phyloP scores from a whole-genome alignment of 2,113 vertebrate species.

The Proterorhinus semilunaris region DNA sequence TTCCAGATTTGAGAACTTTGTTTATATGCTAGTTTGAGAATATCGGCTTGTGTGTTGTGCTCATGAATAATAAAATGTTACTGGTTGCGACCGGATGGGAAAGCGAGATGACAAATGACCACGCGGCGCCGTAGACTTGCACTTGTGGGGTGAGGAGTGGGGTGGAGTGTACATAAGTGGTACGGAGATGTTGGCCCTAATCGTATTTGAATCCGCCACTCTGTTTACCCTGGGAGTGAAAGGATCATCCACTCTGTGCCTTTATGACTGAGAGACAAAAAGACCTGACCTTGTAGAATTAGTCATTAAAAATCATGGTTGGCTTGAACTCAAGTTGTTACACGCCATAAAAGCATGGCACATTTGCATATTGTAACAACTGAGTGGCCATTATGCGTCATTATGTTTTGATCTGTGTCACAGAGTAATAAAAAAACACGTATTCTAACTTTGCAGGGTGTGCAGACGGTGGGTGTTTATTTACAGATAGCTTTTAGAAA shows the following conservation, averaged over 20 bases:
- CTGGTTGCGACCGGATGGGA: too few species aligned
- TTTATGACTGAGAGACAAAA: constrained; percentile 1
- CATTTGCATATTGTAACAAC: constrained; percentile 1
- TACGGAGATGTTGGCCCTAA: constrained; percentile 26
- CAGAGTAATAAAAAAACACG: not conserved
- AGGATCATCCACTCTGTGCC: constrained; percentile 37
- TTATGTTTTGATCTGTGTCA: not conserved
- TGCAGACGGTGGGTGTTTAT: not conserved
- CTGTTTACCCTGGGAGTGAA: constrained; percentile 38
- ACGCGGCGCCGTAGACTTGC: constrained; percentile 4
- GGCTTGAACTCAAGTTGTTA: not conserved
- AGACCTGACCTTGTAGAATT: not conserved
- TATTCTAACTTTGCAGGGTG: not conserved
- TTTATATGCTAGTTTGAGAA: too few species aligned
- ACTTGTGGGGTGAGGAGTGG: not conserved
- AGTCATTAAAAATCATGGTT: not conserved
- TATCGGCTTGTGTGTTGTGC: too few species aligned
- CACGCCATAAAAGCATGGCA: not conserved
- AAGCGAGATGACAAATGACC: too few species aligned
- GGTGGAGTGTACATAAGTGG: constrained; percentile 8
- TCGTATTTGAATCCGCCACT: constrained; percentile 34
- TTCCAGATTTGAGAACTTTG: too few species aligned
- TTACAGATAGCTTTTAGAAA: not conserved
- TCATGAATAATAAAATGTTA: too few species aligned
- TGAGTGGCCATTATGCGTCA: not conserved